Evolutionary conservation across 2,797 vertebrate genomes (phyloP).

Genomic region (Meda fulgida): DNA sequence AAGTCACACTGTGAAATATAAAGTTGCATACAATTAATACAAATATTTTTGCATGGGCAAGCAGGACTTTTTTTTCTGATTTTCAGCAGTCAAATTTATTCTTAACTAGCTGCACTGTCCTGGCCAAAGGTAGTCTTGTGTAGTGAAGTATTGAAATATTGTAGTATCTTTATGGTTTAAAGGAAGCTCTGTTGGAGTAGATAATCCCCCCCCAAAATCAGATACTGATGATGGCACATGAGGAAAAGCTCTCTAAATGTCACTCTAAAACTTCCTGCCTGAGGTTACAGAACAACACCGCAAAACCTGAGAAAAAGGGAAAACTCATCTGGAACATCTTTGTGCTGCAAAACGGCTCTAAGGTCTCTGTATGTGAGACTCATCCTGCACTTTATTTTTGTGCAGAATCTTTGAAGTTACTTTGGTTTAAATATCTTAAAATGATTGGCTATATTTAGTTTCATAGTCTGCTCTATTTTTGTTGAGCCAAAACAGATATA

Average conservation of each 20-base stretch:
- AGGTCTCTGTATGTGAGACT: slow-evolving; percentile 2
- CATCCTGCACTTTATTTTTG: background rate
- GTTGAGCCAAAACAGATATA: slow-evolving; percentile 9
- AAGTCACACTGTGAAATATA: too few species aligned
- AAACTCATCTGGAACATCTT: slow-evolving; percentile 36
- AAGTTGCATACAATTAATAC: too few species aligned
- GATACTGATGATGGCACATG: background rate
- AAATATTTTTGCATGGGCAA: too few species aligned
- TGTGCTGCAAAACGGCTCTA: background rate
- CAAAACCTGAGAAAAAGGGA: background rate
- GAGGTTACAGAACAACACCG: background rate
- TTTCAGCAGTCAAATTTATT: background rate
- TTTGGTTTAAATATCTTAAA: slow-evolving; percentile 19
- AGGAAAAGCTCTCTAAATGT: background rate
- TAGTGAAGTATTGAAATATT: background rate
- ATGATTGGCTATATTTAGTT: slow-evolving; percentile 5
- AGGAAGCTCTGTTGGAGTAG: background rate
- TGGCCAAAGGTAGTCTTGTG: background rate
- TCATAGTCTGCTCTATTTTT: background rate
- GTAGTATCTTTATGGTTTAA: slow-evolving; percentile 4
- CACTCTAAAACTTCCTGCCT: slow-evolving; percentile 21
- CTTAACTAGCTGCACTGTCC: background rate
- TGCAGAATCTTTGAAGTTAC: slow-evolving; percentile 12
- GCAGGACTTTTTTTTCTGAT: background rate
- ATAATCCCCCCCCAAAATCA: background rate